A percentile compares a stretch with the other conserved stretches of the same genome.
Evolutionary conservation across 1,140 invertebrate genomes (phyloP).

Genomic region (Meteorus sp.): DNA sequence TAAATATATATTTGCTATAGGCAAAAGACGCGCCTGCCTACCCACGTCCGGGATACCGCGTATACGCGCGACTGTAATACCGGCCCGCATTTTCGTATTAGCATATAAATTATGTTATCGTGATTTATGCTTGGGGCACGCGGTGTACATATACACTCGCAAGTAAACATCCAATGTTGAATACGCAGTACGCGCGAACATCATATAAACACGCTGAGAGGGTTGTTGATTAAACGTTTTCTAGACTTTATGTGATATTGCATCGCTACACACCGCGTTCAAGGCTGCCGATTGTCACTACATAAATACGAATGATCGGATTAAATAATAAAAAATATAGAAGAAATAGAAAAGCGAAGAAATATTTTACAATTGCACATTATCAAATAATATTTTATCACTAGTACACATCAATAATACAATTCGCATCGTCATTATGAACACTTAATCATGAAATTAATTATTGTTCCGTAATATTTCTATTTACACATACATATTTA

Average conservation of each 20-base stretch:
- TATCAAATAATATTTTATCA: too few species aligned
- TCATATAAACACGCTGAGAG: background rate
- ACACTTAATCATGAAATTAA: too few species aligned
- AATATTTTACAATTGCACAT: too few species aligned
- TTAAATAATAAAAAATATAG: too few species aligned
- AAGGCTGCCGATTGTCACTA: constrained; percentile 14
- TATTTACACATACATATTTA: too few species aligned
- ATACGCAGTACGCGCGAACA: background rate
- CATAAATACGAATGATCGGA: too few species aligned
- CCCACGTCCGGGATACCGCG: constrained; percentile 30
- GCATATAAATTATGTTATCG: constrained; percentile 58
- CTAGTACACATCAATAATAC: too few species aligned
- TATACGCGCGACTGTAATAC: constrained; percentile 28
- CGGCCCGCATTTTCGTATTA: constrained; percentile 46
- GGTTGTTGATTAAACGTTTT: constrained; percentile 19
- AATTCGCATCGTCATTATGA: too few species aligned
- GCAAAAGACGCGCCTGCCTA: constrained; percentile 10
- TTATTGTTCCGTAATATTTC: too few species aligned
- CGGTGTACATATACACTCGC: constrained; percentile 26
- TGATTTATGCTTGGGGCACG: constrained; percentile 48
- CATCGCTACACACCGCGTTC: background rate
- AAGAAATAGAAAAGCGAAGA: too few species aligned
- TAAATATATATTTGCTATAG: background rate
- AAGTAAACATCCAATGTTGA: background rate
- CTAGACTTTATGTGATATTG: background rate